Base-by-base conservation (phyloP, 2,113 vertebrate species). In the Tylochromis polylepis region DNA sequence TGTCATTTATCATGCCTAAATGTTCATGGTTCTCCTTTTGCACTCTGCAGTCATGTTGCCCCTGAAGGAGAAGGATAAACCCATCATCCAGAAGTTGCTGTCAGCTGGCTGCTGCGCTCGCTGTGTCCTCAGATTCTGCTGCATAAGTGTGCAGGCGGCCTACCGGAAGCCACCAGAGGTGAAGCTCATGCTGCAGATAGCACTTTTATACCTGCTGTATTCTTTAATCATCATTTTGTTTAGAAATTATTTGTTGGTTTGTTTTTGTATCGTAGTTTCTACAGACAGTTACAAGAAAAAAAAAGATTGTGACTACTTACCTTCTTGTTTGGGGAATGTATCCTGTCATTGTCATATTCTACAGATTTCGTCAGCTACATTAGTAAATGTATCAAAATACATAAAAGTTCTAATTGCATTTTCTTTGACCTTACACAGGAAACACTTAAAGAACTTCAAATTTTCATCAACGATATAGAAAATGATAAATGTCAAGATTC, bases 71-170 rank as follows among this genome's bases (percentile, higher is more conserved):
- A 97, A 97, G 81, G 98, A 98, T 88, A 97, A 95, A 62, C 88
- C 94, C 2, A 31, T 99, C 49, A 95, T 97, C 49, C 93, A 91
- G 90, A 95, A 97, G 90, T 94, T 99, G 67, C 81, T 98, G 80
- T 91, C 34, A 1, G 78, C 97, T 22, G 97, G 98, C 41, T 98
- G 98, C 89, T 99, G 99, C 85, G 96, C 97, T 11, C 96, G 98
- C 88, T 99, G 99, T 78, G 62, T 99, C 49, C 96, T 99, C 88
- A 94, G 99, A 60, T 98, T 99, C 95, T 99, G 99, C 94, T 96
- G 96, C 3, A 93, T 98, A 49, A 97, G 95, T 31, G 95, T 95
- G 15, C 97, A 96, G 81, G 70, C 94, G 0, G 93, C 96, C 7
- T 99, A 99, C 82, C 95, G 96, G 41, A 95, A 85, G 38, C 93